phyloP scores from a whole-genome alignment of 2,888 invertebrate genomes.

The Plemyria rubiginata region DNA sequence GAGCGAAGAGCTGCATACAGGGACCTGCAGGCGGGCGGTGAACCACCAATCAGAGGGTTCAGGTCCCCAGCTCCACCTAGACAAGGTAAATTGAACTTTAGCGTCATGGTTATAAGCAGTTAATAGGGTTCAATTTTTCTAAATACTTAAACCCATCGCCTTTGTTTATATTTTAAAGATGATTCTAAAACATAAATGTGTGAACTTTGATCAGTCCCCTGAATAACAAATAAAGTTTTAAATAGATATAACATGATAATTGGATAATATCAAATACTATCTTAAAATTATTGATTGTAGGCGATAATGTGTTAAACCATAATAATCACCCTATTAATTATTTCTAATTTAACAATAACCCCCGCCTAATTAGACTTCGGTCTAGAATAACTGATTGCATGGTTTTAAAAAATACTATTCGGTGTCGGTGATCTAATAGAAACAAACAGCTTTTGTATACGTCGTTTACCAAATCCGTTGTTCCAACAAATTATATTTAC shows the following conservation, averaged over 20 bases:
- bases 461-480: conserved; percentile 10
- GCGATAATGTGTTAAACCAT: conserved; percentile 14
- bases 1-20: conserved; percentile 94
- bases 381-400: conserved; percentile 27
- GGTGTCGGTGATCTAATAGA: conserved; percentile 43
- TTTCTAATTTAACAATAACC: background rate
- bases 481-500: background rate
- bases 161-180: no score
- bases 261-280: background rate
- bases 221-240: background rate
- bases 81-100: conserved; percentile 58
- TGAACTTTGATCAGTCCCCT: background rate
- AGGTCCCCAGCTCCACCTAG: conserved; percentile 93
- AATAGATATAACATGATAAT: background rate
- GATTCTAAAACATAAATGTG: no score
- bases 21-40: conserved; percentile 96
- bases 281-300: conserved; percentile 16
- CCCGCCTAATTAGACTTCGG: background rate
- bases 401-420: conserved; percentile 34
- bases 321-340: background rate
- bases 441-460: conserved; percentile 32
- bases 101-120: background rate
- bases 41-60: conserved; percentile 96
- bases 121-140: no score
- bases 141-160: no score